Evolutionary conservation across 2,888 invertebrate genomes (phyloP), one percentile per base, ranked within the genome.

Genomic region (Dryobota labecula): DNA sequence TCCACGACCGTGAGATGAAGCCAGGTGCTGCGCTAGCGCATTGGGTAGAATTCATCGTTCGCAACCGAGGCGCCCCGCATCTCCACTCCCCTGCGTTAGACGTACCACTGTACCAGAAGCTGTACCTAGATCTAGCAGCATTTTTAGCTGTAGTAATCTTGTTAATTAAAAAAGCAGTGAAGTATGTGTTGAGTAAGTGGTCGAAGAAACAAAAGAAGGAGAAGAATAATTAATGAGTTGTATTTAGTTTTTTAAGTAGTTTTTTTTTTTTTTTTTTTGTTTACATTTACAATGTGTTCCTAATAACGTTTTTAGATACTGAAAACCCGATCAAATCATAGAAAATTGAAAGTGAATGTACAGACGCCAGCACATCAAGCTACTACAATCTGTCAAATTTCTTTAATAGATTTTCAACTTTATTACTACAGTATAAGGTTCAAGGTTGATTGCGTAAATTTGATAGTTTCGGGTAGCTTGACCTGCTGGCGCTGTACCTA

Each of bases 41-140:
- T 93, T 97, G 97, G 97, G 96, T 97, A 36, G 97, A 97, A 87
- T 96, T 97, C 87, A 96, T 97, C 1, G 96, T 96, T 0, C 92
- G 95, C 38, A 96, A 97, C 0, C 91, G 93, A 8, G 97, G 97
- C 0, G 97, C 97, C 0, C 94, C 93, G 1, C 95, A 97, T 86
- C 88, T 96, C 1, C 89, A 90, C 41, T 94, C 94, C 0, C 88
- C 90, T 0, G 92, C 92, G 0, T 63, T 92, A 2, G 54, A 87
- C 33, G 78, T 92, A 3, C 89, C 91, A 1, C 82, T 90, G 53
- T 93, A 92, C 77, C 90, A 94, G 72, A 92, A 90, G 70, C 92
- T 97, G 1, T 92, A 90, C 58, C 54, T 94, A 15, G 94, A 94
- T 66, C 67, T 88, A 38, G 56, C 73, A 13, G 82, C 54, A 74